Base-by-base conservation (phyloP, 2,113 vertebrate species). In the Sorex araneus region DNA sequence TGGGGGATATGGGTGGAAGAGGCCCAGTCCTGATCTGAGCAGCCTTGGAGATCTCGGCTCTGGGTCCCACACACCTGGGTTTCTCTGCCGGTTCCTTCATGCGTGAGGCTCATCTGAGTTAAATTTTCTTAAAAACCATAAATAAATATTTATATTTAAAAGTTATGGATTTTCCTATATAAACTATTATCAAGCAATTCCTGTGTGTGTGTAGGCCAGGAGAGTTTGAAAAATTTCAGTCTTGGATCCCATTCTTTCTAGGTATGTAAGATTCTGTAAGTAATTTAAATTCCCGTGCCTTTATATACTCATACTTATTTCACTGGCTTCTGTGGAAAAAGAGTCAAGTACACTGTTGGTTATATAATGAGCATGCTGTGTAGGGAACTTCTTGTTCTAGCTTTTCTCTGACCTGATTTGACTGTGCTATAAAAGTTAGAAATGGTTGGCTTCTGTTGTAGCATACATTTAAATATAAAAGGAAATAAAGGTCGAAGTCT, bases 391-490 rank as follows among this genome's bases (percentile, higher is more conserved):
- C 45, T 87, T 8, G 2, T 82, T 84, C 3, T 80, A 64, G 19
- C 27, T 94, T 93, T 84, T 40, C 32, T 84, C 54, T 94, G 36
- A 92, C 30, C 30, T 77, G 32, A 47, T 67, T 79, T 94, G 74
- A 86, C 32, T 83, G 18, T 74, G 50, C 28, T 27, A 23, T 66
- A 43, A 82, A 74, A 92, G 28, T 80, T 90, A 95, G 54, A 92
- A 93, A 88, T 78, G 15, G 27, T 45, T 90, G 11, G 12, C 15
- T 64, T 89, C 67, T 66, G 32, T 30, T 74, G 32, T 27, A 85
- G 30, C 70, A 82, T 40, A 64, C 2, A 67, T 87, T 57, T 73
- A 90, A 88, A 47, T 28, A 64, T 10, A 32, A 69, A 84, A 82
- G 11, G n/a, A 94, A 93, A 40, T 67, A 64, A 79, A 78, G 76